Percentiles rank a stretch among this genome's conserved stretches.
Evolutionary conservation across 2,113 vertebrate species (phyloP).

Genomic region (Zosterops lateralis): DNA sequence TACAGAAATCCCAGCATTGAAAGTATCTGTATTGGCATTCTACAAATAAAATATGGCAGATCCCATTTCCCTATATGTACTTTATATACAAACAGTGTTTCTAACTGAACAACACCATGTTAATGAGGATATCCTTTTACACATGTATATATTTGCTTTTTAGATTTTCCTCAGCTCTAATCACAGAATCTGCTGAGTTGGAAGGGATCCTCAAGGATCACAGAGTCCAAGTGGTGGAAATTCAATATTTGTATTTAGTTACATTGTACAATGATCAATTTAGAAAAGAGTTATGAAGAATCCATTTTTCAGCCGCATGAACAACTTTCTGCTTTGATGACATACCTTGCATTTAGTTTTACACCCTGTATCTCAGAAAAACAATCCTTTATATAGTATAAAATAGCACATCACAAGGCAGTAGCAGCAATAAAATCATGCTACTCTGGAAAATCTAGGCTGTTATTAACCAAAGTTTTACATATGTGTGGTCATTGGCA

Average conservation of each 20-base stretch:
- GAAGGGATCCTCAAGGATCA: background rate
- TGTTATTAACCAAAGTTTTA: conserved; percentile 1
- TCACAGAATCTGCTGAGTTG: background rate
- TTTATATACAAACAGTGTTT: background rate
- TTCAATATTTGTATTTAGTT: background rate
- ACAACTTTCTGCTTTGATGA: background rate
- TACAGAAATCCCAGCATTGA: background rate
- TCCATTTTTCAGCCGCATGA: background rate
- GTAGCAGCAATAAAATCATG: background rate
- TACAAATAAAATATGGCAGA: background rate
- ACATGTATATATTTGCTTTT: background rate
- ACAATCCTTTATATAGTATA: background rate
- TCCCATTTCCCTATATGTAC: background rate
- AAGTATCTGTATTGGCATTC: background rate
- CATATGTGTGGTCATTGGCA: background rate
- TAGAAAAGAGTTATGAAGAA: background rate
- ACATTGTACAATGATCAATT: background rate
- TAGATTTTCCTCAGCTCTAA: background rate
- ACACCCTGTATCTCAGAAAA: background rate
- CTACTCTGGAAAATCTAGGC: background rate
- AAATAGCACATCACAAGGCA: background rate
- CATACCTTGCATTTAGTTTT: background rate
- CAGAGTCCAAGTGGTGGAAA: background rate
- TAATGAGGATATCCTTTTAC: background rate
- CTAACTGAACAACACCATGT: background rate